Evolutionary conservation across 2,797 vertebrate genomes (phyloP), one percentile per base, ranked within the genome.

Genomic region (Diplodus puntazzo): DNA sequence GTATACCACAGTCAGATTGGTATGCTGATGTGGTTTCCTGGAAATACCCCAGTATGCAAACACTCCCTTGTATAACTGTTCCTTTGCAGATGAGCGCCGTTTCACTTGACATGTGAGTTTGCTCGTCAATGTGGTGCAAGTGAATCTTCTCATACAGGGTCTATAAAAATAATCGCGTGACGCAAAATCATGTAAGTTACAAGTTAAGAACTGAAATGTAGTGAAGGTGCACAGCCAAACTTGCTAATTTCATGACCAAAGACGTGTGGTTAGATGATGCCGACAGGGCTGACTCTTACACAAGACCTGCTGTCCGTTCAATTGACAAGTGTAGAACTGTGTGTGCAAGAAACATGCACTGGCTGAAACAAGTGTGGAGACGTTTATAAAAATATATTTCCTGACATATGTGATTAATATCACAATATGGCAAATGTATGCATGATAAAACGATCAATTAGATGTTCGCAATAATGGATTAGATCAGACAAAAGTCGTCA

Each of bases 21-120:
- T 72, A 65, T 60, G 77, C 77, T 69, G 75, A 76, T 90, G 88
- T 79, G 89, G 88, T 90, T 90, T 90, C 90, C 91, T 93, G 89
- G 93, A 95, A 95, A 95, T 95, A 89, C 91, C 86, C 89, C 50
- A 20, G 48, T 58, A 76, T 91, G 87, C 86, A 92, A 89, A 90
- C 69, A 42, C 77, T 65, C 75, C 73, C 54, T 25, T 75, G 16
- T 70, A 17, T 49, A 81, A 85, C 67, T 23, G 74, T 48, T 83
- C 23, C 30, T 75, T 58, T 90, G 83, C 86, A 84, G 64, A 81
- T 39, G n/a, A 59, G 11, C 14, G 3, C 21, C 34, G 27, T 83
- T 85, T 80, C 42, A 80, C 68, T 77, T 80, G 50, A 49, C 18
- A 14, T 75, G 12, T n/a, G 46, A 80, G 66, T 3, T 3, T 7